Evolutionary conservation across 2,797 vertebrate species (phyloP).

Genomic region (Liasis olivaceus): DNA sequence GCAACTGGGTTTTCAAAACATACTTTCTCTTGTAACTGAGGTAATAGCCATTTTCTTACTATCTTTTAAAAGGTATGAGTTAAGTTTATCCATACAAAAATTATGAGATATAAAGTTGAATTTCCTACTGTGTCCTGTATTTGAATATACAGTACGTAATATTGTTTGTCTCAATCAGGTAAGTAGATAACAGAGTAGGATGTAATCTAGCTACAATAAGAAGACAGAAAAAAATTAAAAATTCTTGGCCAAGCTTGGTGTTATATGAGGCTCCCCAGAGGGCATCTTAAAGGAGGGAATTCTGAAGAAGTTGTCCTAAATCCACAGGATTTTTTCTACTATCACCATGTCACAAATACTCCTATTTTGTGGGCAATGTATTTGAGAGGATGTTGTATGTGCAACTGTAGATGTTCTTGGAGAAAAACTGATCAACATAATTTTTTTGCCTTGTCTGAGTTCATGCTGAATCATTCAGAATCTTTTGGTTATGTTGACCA

Average conservation of each 20-base stretch:
- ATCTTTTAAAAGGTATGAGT: background rate
- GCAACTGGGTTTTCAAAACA: background rate
- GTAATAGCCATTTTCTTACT: background rate
- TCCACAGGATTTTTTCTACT: background rate
- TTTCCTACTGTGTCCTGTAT: background rate
- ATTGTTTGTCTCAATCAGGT: background rate
- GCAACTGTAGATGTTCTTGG: background rate
- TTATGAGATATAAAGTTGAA: background rate
- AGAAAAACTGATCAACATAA: background rate
- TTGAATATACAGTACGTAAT: background rate
- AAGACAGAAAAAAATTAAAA: background rate
- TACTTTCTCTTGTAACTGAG: background rate
- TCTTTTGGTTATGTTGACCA: background rate
- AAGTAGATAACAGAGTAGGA: background rate
- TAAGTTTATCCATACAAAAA: conserved; percentile 4
- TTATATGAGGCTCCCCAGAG: background rate
- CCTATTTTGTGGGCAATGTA: background rate
- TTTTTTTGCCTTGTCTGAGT: background rate
- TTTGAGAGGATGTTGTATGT: background rate
- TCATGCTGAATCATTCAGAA: background rate
- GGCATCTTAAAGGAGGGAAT: background rate
- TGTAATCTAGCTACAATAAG: background rate
- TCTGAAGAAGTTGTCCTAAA: background rate
- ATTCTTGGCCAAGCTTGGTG: background rate
- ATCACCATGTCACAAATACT: background rate